Percentiles rank a stretch among this genome's conserved stretches.
Conservation (phyloP, 2,797 vertebrate genomes). For the Silurus aristotelis region DNA sequence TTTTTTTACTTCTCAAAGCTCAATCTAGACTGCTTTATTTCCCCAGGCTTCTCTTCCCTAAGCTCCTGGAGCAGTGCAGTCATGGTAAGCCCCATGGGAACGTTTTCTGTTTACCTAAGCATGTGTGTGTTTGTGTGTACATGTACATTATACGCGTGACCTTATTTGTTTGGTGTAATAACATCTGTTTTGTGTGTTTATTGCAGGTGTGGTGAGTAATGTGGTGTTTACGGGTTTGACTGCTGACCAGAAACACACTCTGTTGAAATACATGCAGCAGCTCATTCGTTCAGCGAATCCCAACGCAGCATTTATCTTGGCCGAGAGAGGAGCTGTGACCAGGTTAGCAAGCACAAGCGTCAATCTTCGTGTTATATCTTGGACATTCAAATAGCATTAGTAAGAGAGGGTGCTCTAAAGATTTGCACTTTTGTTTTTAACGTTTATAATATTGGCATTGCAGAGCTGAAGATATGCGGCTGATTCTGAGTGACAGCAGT, state of each 20-base stretch:
- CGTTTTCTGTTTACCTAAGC: slow-evolving; percentile 10
- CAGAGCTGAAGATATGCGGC: slow-evolving; percentile 90
- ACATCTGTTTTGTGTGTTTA: slow-evolving; percentile 49
- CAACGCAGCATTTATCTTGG: slow-evolving; percentile 82
- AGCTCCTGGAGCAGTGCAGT: slow-evolving; percentile 94
- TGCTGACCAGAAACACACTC: slow-evolving; percentile 82
- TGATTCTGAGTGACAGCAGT: slow-evolving; percentile 87
- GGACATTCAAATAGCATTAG: not conserved
- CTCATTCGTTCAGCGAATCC: slow-evolving; percentile 89
- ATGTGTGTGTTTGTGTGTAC: not conserved
- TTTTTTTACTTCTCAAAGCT: not conserved
- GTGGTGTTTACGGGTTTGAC: slow-evolving; percentile 88
- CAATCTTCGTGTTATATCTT: slow-evolving; percentile 48
- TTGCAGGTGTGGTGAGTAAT: slow-evolving; percentile 86
- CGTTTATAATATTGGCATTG: slow-evolving; percentile 17
- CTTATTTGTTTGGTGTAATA: not conserved
- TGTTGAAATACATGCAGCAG: slow-evolving; percentile 84
- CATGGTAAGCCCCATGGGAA: slow-evolving; percentile 78
- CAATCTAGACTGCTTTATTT: slow-evolving; percentile 32
- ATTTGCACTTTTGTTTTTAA: not conserved
- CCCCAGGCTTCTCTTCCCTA: slow-evolving; percentile 86
- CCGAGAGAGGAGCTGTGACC: slow-evolving; percentile 87
- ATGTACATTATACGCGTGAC: not conserved
- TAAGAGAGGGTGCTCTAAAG: not conserved
- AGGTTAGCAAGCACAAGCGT: slow-evolving; percentile 73